A percentile compares a stretch with the other conserved stretches of the same genome.
These are phyloP conservation scores for Caenorhabditis sp. DNA, from an alignment of 2,888 invertebrate genomes.

Conservation along the genomic window DNA sequence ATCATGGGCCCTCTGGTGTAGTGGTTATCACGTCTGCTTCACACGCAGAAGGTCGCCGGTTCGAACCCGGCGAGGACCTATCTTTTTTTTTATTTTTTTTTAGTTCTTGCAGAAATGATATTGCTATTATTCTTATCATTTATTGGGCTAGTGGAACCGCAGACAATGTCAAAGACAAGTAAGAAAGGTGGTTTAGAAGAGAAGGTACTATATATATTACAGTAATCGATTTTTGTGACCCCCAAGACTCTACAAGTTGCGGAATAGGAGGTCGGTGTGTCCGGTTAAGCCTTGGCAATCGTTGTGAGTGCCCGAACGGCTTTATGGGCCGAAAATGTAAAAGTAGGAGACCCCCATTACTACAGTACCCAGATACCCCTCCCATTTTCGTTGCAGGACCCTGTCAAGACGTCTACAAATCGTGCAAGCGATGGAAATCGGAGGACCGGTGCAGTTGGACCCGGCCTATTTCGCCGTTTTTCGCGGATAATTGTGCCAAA, in stretches of 20 bases:
- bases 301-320: slow-evolving; percentile 62
- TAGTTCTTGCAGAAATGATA: not conserved
- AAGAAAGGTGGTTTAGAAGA: slow-evolving; percentile 1
- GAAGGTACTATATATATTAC: not conserved
- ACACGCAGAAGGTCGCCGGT: slow-evolving; percentile 67
- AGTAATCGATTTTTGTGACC: slow-evolving; percentile 54
- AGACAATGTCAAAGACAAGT: slow-evolving; percentile 39
- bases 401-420: slow-evolving; percentile 67
- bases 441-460: slow-evolving; percentile 67
- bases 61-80: slow-evolving; percentile 59
- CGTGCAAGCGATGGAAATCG: slow-evolving; percentile 64
- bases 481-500: slow-evolving; percentile 67
- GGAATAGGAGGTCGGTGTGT: slow-evolving; percentile 53
- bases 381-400: slow-evolving; percentile 52
- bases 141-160: not conserved
- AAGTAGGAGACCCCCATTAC: slow-evolving; percentile 49
- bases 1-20: slow-evolving; percentile 52
- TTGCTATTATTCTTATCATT: not conserved
- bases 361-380: not conserved
- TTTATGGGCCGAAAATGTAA: slow-evolving; percentile 62
- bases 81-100: slow-evolving; percentile 9
- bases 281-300: slow-evolving; percentile 43
- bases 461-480: slow-evolving; percentile 62
- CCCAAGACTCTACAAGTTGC: slow-evolving; percentile 38
- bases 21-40: slow-evolving; percentile 68